phyloP scores from a whole-genome alignment of 2,797 vertebrate genomes.

The Danio jaintianensis region DNA sequence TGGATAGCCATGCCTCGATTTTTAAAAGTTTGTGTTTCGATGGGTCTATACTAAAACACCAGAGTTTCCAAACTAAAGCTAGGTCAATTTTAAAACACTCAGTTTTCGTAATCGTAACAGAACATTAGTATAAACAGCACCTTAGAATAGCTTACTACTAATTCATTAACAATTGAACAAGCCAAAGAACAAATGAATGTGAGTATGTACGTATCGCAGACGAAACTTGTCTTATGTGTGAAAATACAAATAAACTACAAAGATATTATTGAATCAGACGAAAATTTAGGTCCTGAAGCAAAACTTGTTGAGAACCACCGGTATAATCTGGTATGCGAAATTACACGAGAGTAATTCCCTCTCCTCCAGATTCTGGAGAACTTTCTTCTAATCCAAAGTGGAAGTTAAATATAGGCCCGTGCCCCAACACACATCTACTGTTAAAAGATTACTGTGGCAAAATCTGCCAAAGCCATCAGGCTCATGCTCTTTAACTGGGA shows the following conservation, averaged over 20 bases:
- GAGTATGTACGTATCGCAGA: not conserved
- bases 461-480: slow-evolving; percentile 65
- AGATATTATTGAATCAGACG: not conserved
- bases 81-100: too few relatives aligned
- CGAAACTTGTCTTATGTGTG: not conserved
- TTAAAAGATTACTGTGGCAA: slow-evolving; percentile 65
- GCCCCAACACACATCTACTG: slow-evolving; percentile 45
- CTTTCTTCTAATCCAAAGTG: slow-evolving; percentile 43
- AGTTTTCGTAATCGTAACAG: too few relatives aligned
- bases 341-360: not conserved
- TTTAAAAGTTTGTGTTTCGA: too few relatives aligned
- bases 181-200: not conserved
- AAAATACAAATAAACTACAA: not conserved
- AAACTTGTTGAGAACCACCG: slow-evolving; percentile 21
- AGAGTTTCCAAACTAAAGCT: too few relatives aligned
- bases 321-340: not conserved
- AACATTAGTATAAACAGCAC: too few relatives aligned
- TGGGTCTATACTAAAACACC: too few relatives aligned
- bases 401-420: slow-evolving; percentile 63
- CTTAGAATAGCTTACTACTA: not conserved
- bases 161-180: not conserved
- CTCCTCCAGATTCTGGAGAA: not conserved
- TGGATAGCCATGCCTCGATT: too few relatives aligned
- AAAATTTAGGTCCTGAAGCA: not conserved
- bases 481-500: slow-evolving; percentile 63